These are phyloP conservation scores for Eurosta solidaginis DNA, from an alignment of 1,140 invertebrate species.

Conservation along the genomic window DNA sequence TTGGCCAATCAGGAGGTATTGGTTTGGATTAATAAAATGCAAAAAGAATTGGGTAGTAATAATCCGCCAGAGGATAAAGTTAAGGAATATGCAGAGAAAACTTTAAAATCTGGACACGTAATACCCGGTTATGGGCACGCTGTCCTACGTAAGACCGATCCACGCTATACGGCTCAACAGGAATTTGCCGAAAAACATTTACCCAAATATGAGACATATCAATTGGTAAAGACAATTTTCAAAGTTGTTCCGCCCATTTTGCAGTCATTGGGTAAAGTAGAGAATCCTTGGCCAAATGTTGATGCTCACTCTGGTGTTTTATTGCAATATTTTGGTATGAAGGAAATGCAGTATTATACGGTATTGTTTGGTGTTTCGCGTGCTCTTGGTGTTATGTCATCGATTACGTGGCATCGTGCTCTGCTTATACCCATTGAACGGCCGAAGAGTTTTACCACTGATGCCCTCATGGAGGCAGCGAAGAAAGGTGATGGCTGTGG, in stretches of 20 bases:
- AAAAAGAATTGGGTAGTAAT: constrained; percentile 78
- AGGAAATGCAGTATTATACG: constrained; percentile 97
- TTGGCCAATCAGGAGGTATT: constrained; percentile 93
- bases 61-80: constrained; percentile 80
- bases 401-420: constrained; percentile 91
- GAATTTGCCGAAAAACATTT: constrained; percentile 93
- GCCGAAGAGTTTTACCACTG: constrained; percentile 75
- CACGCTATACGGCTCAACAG: constrained; percentile 83
- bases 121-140: constrained; percentile 96
- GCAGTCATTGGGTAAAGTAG: constrained; percentile 89
- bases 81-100: constrained; percentile 90
- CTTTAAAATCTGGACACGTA: constrained; percentile 77
- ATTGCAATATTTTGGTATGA: constrained; percentile 90
- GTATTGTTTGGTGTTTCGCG: constrained; percentile 95
- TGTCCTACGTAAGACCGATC: constrained; percentile 93
- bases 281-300: constrained; percentile 98
- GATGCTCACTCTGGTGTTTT: constrained; percentile 96
- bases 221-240: constrained; percentile 87
- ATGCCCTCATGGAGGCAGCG: background rate
- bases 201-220: constrained; percentile 87
- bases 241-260: constrained; percentile 91
- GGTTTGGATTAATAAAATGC: constrained; percentile 79
- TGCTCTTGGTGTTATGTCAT: constrained; percentile 85
- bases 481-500: background rate
- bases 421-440: constrained; percentile 92